These are phyloP conservation scores for Phortica magna DNA, from an alignment of 2,888 invertebrate genomes.

Conservation along the genomic window DNA sequence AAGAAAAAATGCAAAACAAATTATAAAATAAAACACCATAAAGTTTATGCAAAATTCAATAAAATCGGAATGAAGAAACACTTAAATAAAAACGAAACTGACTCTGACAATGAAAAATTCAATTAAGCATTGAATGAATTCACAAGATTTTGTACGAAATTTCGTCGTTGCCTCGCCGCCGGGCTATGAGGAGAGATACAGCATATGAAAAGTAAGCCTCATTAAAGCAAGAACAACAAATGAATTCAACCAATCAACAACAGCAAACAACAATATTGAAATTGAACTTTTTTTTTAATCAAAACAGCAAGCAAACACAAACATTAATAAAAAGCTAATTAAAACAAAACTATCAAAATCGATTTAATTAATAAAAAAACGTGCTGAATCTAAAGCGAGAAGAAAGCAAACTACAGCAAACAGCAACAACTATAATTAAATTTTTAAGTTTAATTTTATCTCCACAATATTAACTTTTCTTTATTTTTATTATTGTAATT, in stretches of 20 bases:
- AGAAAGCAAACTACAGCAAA: slow-evolving; percentile 9
- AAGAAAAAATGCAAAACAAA: slow-evolving; percentile 41
- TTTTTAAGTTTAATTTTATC: slow-evolving; percentile 27
- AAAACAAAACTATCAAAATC: slow-evolving; percentile 13
- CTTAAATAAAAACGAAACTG: slow-evolving; percentile 40
- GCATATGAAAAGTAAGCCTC: neutral
- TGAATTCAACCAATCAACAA: neutral
- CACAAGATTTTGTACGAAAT: slow-evolving; percentile 3
- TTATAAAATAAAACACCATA: slow-evolving; percentile 47
- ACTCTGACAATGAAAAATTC: neutral
- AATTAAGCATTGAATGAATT: neutral
- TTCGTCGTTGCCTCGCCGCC: neutral
- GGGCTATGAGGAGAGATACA: neutral
- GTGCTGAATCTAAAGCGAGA: slow-evolving; percentile 3
- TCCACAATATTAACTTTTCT: slow-evolving; percentile 9
- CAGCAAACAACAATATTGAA: slow-evolving; percentile 5
- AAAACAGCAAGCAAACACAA: slow-evolving; percentile 10
- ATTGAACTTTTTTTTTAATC: neutral
- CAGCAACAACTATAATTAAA: slow-evolving; percentile 41
- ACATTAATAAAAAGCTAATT: neutral
- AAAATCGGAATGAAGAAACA: slow-evolving; percentile 45
- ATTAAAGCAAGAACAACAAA: neutral
- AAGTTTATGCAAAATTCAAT: slow-evolving; percentile 50
- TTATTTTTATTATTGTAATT: slow-evolving; percentile 21
- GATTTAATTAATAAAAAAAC: slow-evolving; percentile 31